Percentiles rank a stretch among this genome's conserved stretches.
Conservation (phyloP, 2,888 invertebrate species). For the Osedax fenrisi region DNA sequence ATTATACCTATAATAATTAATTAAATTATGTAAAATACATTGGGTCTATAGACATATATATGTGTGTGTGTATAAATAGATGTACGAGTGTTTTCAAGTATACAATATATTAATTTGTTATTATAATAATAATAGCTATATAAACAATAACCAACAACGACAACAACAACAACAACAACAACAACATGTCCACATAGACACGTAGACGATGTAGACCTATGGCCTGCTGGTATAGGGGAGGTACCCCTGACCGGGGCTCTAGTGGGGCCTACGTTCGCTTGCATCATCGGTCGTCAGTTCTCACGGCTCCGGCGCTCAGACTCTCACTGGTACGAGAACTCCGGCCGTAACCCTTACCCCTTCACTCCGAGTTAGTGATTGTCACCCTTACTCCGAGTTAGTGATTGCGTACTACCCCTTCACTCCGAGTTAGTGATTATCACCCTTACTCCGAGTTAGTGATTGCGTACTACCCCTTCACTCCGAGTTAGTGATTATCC, state of each 20-base stretch:
- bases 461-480: too few relatives aligned
- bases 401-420: too few relatives aligned
- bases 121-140: too few relatives aligned
- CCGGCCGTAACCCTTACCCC: constrained; percentile 29
- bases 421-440: neutral
- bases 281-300: constrained; percentile 33
- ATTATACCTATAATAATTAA: too few relatives aligned
- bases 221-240: constrained; percentile 31
- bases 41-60: too few relatives aligned
- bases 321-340: constrained; percentile 34
- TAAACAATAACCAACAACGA: too few relatives aligned
- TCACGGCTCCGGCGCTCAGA: constrained; percentile 28
- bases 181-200: constrained; percentile 17
- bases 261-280: constrained; percentile 33
- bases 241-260: constrained; percentile 13
- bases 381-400: too few relatives aligned
- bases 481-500: too few relatives aligned
- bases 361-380: constrained; percentile 25
- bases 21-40: too few relatives aligned
- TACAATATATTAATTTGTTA: too few relatives aligned
- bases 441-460: neutral
- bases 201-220: constrained; percentile 34
- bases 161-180: neutral
- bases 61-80: too few relatives aligned
- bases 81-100: too few relatives aligned